Base-by-base conservation (phyloP, 1,140 invertebrate species). In the Polypedilum vanderplanki region DNA sequence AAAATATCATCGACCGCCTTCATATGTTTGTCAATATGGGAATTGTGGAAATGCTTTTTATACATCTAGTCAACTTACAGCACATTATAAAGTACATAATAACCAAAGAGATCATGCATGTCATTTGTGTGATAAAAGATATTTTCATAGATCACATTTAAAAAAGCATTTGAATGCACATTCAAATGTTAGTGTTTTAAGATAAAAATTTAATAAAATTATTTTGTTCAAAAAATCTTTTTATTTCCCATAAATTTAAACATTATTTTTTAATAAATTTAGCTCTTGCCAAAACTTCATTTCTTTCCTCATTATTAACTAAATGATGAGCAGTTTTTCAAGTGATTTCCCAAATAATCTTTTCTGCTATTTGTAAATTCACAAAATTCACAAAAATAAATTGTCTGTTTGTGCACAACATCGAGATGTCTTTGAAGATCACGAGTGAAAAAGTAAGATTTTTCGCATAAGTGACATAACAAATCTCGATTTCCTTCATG, bases 221-320 rank as follows among this genome's bases (percentile, higher is more conserved):
- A 1, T 46, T 7, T 41, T 5, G 40, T 41, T 7, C 10, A 10
- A 10, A 41, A 7, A 5, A 7, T 7, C 40, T 7, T 41, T 10
- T 41, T 7, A 10, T 7, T 10, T 10, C 10, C 40, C 40, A 41
- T 7, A 41, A 41, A 41, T 46, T 46, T 46, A 46, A 12, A 46
- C 41, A 46, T 9, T 12, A 57, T 57, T 57, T 46, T 57, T n/a
- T 57, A 57, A 57, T n/a, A 57, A 57, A 57, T 57, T 57, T 57
- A n/a, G 46, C 46, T 12, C 46, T 12, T 15, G 46, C 46, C 4
- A 57, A 12, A 12, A 57, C 15, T 57, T 57, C 15, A n/a, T 57
- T 57, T 12, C 46, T 12, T 57, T 57, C 46, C 15, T 57, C 3
- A n/a, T 57, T 12, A 57, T n/a, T 15, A 12, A 57, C 15, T 4